phyloP scores from a whole-genome alignment of 2,888 invertebrate genomes.

The Syrphus vitripennis region DNA sequence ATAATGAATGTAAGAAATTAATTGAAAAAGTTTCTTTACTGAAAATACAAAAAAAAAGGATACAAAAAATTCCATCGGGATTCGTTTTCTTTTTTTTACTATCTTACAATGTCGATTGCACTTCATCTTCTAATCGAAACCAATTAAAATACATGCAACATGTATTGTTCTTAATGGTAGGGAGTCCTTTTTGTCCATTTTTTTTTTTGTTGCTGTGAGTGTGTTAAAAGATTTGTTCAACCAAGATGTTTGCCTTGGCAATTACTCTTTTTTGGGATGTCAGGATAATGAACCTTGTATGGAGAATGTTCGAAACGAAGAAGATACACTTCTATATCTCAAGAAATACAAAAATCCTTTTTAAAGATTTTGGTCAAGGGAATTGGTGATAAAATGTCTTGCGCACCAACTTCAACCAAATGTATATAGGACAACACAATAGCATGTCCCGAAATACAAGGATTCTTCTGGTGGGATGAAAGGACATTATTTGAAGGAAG shows the following conservation, averaged over 20 bases:
- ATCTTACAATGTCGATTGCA: constrained; percentile 37
- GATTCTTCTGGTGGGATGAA: background rate
- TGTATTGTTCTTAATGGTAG: constrained; percentile 4
- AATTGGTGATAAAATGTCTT: constrained; percentile 33
- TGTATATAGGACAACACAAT: background rate
- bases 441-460: constrained; percentile 1
- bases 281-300: constrained; percentile 60
- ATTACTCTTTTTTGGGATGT: constrained; percentile 47
- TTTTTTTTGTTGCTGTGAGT: background rate
- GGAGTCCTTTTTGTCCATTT: background rate
- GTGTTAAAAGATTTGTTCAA: constrained; percentile 19
- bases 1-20: constrained; percentile 45
- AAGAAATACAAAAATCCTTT: constrained; percentile 7
- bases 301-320: background rate
- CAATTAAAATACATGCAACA: constrained; percentile 64
- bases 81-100: background rate
- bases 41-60: background rate
- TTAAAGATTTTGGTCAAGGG: constrained; percentile 27
- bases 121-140: constrained; percentile 65
- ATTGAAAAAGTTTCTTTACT: constrained; percentile 58
- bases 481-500: background rate
- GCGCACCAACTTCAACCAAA: background rate
- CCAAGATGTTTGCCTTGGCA: constrained; percentile 48
- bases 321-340: background rate
- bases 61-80: constrained; percentile 14